Percentiles rank a stretch among this genome's conserved stretches.
These are phyloP conservation scores for Cryptoblepharus egeriae DNA, from an alignment of 2,797 vertebrate species.

Conservation along the genomic window DNA sequence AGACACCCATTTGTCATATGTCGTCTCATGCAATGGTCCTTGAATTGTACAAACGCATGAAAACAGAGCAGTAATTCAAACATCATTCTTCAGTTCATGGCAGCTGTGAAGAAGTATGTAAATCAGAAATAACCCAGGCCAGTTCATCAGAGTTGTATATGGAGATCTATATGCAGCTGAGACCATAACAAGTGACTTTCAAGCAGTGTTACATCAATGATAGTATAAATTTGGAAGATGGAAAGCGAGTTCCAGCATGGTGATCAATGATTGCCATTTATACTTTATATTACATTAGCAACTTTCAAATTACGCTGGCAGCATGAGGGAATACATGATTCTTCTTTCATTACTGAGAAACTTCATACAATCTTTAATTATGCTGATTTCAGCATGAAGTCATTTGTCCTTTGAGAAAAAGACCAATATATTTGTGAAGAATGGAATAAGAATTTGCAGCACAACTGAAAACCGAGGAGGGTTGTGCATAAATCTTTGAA, in stretches of 20 bases:
- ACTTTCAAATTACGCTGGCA: constrained; percentile 46
- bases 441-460: neutral
- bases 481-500: neutral
- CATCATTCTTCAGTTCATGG: constrained; percentile 44
- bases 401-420: constrained; percentile 27
- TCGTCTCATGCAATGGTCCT: constrained; percentile 46
- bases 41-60: constrained; percentile 48
- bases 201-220: constrained; percentile 47
- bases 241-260: constrained; percentile 46
- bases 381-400: constrained; percentile 42
- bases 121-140: constrained; percentile 52
- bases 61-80: constrained; percentile 43
- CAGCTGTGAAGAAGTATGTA: constrained; percentile 40
- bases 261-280: constrained; percentile 53
- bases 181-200: constrained; percentile 62
- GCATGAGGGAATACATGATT: constrained; percentile 37
- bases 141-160: constrained; percentile 67
- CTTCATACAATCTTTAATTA: constrained; percentile 35
- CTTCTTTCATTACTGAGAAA: constrained; percentile 34
- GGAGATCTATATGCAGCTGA: constrained; percentile 53
- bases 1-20: constrained; percentile 49
- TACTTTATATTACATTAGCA: constrained; percentile 51
- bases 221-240: constrained; percentile 51
- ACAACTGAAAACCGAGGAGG: neutral
- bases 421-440: neutral